phyloP scores from a whole-genome alignment of 2,888 invertebrate genomes.

The Prenolepis imparis region DNA sequence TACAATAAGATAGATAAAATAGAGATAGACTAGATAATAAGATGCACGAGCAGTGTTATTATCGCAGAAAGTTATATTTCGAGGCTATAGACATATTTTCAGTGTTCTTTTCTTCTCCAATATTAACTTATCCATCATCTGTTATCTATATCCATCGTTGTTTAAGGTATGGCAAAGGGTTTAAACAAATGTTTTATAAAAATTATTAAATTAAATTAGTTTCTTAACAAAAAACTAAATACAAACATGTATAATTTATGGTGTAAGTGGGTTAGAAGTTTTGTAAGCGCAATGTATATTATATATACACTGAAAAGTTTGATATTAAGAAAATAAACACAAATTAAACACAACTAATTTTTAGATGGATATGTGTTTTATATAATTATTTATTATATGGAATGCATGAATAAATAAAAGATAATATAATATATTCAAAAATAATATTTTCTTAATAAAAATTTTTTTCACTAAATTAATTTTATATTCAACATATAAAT shows the following conservation, averaged over 20 bases:
- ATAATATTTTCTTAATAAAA: neutral
- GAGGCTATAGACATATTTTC: neutral
- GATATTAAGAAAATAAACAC: neutral
- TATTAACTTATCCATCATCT: neutral
- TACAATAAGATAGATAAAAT: constrained; percentile 8
- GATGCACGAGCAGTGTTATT: neutral
- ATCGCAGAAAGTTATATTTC: neutral
- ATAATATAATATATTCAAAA: neutral
- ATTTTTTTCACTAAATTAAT: neutral
- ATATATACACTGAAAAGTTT: constrained; percentile 3
- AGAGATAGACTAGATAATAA: neutral
- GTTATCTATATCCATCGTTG: neutral
- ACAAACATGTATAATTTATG: neutral
- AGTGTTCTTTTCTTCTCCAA: neutral
- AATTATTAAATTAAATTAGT: constrained; percentile 12
- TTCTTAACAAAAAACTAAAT: neutral
- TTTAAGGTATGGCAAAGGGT: neutral
- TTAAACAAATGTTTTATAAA: neutral
- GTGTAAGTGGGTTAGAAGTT: neutral
- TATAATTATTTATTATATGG: too few relatives aligned
- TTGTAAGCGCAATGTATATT: neutral
- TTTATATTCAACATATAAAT: neutral
- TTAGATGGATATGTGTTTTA: neutral
- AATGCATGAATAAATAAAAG: neutral
- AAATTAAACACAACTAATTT: neutral